phyloP scores from a whole-genome alignment of 2,888 invertebrate genomes.

The Plagodis pulveraria region DNA sequence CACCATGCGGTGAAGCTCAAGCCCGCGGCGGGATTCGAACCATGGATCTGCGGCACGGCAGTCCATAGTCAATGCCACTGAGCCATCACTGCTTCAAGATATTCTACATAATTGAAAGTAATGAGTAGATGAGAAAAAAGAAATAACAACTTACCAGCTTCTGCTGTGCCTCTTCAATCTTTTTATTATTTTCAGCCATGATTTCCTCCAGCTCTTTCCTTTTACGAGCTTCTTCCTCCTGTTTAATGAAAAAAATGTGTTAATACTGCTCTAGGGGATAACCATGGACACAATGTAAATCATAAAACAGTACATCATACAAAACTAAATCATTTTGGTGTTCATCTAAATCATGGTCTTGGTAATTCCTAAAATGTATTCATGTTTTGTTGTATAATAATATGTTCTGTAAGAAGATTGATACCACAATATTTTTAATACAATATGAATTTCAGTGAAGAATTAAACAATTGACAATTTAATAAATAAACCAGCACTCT shows the following conservation, averaged over 20 bases:
- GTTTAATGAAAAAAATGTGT: conserved; percentile 86
- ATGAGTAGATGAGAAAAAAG: too few species aligned
- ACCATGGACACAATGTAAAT: conserved; percentile 26
- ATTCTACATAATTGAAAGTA: too few species aligned
- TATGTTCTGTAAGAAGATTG: not conserved
- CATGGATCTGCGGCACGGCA: too few species aligned
- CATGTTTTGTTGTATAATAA: not conserved
- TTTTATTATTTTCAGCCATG: conserved; percentile 98
- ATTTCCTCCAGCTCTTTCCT: conserved; percentile 97
- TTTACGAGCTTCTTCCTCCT: conserved; percentile 99
- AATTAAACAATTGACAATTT: conserved; percentile 1
- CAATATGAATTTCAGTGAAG: conserved; percentile 2
- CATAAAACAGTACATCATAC: conserved; percentile 7
- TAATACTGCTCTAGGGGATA: conserved; percentile 52
- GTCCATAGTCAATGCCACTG: too few species aligned
- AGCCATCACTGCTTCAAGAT: too few species aligned
- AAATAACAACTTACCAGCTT: conserved; percentile 91
- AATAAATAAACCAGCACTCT: conserved; percentile 6
- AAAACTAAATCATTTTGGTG: conserved; percentile 13
- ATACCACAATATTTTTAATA: not conserved
- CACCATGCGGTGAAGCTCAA: too few species aligned
- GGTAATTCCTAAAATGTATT: conserved; percentile 4
- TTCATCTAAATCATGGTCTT: conserved; percentile 11
- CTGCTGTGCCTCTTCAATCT: conserved; percentile 98
- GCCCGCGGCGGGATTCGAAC: too few species aligned